phyloP scores from a whole-genome alignment of 2,797 vertebrate genomes.

The Helicolenus hilgendorfi region DNA sequence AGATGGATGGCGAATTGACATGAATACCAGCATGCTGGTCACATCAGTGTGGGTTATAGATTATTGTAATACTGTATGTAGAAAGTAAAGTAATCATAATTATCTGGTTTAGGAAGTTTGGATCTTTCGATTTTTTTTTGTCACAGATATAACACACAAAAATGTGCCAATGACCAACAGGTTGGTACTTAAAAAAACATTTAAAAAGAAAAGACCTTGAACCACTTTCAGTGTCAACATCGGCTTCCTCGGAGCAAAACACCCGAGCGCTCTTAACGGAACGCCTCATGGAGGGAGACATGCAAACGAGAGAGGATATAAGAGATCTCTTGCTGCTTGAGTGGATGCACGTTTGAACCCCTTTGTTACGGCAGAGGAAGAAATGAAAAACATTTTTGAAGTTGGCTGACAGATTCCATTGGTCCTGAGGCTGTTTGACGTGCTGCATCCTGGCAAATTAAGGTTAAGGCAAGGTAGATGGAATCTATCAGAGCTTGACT shows the following conservation, averaged over 20 bases:
- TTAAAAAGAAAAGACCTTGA: conserved; percentile 19
- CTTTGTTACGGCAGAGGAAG: conserved; percentile 66
- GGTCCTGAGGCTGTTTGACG: conserved; percentile 85
- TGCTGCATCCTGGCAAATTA: conserved; percentile 89
- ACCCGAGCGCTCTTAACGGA: not conserved
- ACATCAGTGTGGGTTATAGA: not conserved
- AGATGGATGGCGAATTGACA: not conserved
- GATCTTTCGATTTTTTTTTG: not conserved
- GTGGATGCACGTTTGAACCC: conserved; percentile 80
- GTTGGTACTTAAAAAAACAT: not conserved
- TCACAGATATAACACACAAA: not conserved
- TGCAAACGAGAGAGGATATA: conserved; percentile 38
- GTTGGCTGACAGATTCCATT: conserved; percentile 87
- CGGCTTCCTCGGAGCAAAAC: conserved; percentile 24
- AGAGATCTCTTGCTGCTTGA: conserved; percentile 67
- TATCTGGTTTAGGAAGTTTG: not conserved
- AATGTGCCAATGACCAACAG: conserved; percentile 2
- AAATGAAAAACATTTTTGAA: conserved; percentile 78
- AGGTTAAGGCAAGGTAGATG: conserved; percentile 90
- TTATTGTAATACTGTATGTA: not conserved
- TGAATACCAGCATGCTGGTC: not conserved
- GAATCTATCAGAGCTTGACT: conserved; percentile 86
- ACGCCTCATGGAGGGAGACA: conserved; percentile 30
- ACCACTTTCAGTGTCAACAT: conserved; percentile 22
- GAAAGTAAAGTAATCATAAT: not conserved